A percentile compares a stretch with the other conserved stretches of the same genome.
These are phyloP conservation scores for Ceuthmochares aereus DNA, from an alignment of 2,113 vertebrate species.

Conservation along the genomic window DNA sequence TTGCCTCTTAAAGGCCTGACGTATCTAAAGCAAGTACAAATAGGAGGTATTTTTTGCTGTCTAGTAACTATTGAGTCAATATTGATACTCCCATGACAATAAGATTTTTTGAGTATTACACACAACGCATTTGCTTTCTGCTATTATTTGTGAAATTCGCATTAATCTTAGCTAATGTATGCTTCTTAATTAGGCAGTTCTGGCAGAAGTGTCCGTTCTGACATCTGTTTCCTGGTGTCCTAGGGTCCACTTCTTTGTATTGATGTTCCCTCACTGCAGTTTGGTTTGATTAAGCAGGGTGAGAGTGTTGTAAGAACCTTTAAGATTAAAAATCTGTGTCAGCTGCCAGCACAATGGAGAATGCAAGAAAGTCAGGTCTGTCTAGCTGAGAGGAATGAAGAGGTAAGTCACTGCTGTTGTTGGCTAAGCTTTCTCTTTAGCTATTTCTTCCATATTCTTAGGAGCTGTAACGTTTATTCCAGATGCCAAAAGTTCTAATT, in stretches of 20 bases:
- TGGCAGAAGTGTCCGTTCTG: not conserved
- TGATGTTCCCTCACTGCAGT: constrained; percentile 79
- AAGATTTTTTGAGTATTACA: not conserved
- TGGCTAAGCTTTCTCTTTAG: not conserved
- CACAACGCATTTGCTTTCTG: not conserved
- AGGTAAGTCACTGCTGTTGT: constrained; percentile 31
- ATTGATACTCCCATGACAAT: not conserved
- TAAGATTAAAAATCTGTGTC: constrained; percentile 83
- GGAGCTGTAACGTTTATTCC: not conserved
- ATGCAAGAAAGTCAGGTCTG: constrained; percentile 77
- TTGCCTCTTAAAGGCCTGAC: not conserved
- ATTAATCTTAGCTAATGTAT: not conserved
- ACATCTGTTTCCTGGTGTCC: not conserved
- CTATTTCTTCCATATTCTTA: not conserved
- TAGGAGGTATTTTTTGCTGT: not conserved
- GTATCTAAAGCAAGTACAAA: not conserved
- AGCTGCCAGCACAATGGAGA: constrained; percentile 84
- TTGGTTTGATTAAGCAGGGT: constrained; percentile 84
- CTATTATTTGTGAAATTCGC: not conserved
- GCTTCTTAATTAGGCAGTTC: not conserved
- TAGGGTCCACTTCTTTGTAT: constrained; percentile 87
- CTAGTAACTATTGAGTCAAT: not conserved
- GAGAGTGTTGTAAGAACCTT: constrained; percentile 69
- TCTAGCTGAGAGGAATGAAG: constrained; percentile 60
- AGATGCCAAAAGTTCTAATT: not conserved